These are phyloP conservation scores for Molossus alvarezi DNA, from an alignment of 2,797 vertebrate genomes.

Conservation along the genomic window DNA sequence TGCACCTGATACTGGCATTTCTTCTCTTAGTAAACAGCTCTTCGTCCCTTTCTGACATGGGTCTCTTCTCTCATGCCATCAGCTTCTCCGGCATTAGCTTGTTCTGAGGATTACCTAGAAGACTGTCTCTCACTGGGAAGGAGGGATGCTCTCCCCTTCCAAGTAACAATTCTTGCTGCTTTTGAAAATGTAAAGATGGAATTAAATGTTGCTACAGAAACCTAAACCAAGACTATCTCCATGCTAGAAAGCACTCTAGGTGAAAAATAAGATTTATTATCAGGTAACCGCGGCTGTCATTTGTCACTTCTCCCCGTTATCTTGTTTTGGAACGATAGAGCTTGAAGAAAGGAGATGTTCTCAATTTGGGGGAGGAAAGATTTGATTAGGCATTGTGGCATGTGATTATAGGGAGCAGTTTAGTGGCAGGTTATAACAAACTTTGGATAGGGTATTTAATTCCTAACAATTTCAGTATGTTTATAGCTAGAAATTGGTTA, in stretches of 20 bases:
- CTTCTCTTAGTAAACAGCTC: slow-evolving; percentile 85
- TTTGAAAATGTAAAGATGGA: slow-evolving; percentile 75
- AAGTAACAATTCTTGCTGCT: slow-evolving; percentile 73
- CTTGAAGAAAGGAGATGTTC: not conserved
- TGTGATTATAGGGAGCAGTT: not conserved
- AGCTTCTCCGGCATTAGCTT: slow-evolving; percentile 82
- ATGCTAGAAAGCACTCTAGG: not conserved
- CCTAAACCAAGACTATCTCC: not conserved
- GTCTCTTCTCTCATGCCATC: slow-evolving; percentile 70
- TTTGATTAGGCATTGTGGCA: not conserved
- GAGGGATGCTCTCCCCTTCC: slow-evolving; percentile 58
- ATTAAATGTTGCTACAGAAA: slow-evolving; percentile 54
- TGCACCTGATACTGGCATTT: slow-evolving; percentile 86
- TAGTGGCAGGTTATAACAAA: not conserved
- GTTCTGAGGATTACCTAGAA: slow-evolving; percentile 83
- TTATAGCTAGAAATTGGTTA: not conserved
- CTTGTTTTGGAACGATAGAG: not conserved
- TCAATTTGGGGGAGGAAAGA: not conserved
- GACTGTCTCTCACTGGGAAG: slow-evolving; percentile 79
- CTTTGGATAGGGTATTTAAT: not conserved
- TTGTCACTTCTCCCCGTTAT: not conserved
- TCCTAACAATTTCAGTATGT: not conserved
- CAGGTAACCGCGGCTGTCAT: slow-evolving; percentile 35
- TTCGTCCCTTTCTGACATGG: slow-evolving; percentile 77
- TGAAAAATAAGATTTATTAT: slow-evolving; percentile 65